These are phyloP conservation scores for Tenthredo livida DNA, from an alignment of 2,888 invertebrate genomes.

Conservation along the genomic window DNA sequence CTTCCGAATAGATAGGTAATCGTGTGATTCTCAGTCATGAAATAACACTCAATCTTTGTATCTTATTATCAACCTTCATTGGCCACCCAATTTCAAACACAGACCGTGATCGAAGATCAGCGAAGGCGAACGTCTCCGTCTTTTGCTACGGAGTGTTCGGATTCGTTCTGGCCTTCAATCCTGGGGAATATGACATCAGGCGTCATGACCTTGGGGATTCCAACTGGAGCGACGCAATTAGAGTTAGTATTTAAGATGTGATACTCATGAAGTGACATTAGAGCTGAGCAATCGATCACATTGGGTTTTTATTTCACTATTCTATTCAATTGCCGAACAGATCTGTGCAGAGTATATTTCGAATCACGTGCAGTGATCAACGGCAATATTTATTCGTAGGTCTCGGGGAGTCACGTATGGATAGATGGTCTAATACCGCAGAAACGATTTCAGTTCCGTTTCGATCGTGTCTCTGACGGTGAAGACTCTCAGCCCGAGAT, in stretches of 20 bases:
- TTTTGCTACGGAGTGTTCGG: no score
- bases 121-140: slow-evolving; percentile 57
- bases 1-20: no score
- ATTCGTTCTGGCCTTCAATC: slow-evolving; percentile 27
- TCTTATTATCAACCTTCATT: background rate
- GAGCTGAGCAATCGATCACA: background rate
- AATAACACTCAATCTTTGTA: background rate
- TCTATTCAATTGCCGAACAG: background rate
- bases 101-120: slow-evolving; percentile 21
- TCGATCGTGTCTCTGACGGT: slow-evolving; percentile 64
- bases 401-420: slow-evolving; percentile 58
- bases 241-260: slow-evolving; percentile 59
- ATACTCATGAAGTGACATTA: background rate
- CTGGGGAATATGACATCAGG: slow-evolving; percentile 68
- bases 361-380: background rate
- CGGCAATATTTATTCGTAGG: slow-evolving; percentile 63
- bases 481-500: slow-evolving; percentile 65
- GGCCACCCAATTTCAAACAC: background rate
- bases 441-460: slow-evolving; percentile 68
- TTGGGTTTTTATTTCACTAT: background rate
- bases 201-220: slow-evolving; percentile 30
- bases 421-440: slow-evolving; percentile 66
- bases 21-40: background rate
- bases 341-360: no score
- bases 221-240: slow-evolving; percentile 55